Conservation (phyloP, 92 coral and sea anemone genomes). For the Zoanthus solanderi region DNA sequence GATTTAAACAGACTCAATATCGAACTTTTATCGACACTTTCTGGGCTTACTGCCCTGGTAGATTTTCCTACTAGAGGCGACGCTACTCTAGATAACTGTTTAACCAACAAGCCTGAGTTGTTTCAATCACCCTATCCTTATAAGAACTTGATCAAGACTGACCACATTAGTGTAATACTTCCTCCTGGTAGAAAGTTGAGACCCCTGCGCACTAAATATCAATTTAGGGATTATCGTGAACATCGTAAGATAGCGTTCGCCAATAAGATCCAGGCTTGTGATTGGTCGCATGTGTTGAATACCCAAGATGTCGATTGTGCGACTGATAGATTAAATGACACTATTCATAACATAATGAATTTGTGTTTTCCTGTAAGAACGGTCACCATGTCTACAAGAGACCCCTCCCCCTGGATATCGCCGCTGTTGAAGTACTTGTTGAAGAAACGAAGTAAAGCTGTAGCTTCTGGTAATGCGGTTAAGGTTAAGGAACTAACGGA, state of each 20-base stretch:
- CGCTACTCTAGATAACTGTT: conserved; percentile 30
- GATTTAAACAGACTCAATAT: conserved; percentile 51
- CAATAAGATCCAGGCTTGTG: not conserved
- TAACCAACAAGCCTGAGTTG: conserved; percentile 36
- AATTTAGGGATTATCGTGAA: not conserved
- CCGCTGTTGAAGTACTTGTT: conserved; percentile 44
- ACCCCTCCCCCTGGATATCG: conserved; percentile 41
- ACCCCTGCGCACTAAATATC: conserved; percentile 28
- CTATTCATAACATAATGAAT: not conserved
- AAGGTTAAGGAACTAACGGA: conserved; percentile 36
- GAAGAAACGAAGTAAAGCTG: conserved; percentile 43
- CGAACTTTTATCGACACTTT: conserved; percentile 8
- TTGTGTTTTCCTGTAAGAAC: not conserved
- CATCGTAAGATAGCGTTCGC: too few species aligned
- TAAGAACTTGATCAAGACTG: conserved; percentile 24
- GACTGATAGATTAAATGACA: too few species aligned
- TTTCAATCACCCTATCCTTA: not conserved
- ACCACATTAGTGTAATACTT: conserved; percentile 15
- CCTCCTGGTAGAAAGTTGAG: conserved; percentile 20
- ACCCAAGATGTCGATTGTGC: too few species aligned
- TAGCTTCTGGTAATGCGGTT: conserved; percentile 22
- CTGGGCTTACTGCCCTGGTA: conserved; percentile 36
- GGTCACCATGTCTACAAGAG: not conserved
- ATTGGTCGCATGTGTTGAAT: not conserved
- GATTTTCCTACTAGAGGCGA: conserved; percentile 66